Conservation (phyloP, 1,140 invertebrate genomes). For the Elymnias hypermnestra region DNA sequence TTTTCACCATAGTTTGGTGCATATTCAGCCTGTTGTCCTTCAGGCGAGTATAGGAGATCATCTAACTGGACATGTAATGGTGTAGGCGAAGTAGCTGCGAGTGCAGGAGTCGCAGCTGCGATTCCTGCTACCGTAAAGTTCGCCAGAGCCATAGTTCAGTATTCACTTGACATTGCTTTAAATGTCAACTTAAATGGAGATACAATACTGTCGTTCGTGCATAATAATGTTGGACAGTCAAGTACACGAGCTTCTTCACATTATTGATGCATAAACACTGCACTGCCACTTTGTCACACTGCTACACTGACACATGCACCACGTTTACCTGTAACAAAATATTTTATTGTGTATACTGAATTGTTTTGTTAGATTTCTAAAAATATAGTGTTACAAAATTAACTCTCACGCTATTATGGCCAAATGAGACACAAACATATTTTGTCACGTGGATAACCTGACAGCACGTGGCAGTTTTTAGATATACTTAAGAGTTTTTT, state of each 20-base stretch:
- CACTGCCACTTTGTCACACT: conserved; percentile 40
- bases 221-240: conserved; percentile 46
- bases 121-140: conserved; percentile 53
- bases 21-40: conserved; percentile 44
- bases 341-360: background rate
- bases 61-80: conserved; percentile 51
- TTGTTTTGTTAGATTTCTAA: too few species aligned
- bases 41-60: conserved; percentile 60
- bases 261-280: conserved; percentile 36
- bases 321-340: conserved; percentile 26
- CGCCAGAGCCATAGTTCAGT: conserved; percentile 57
- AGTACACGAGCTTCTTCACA: conserved; percentile 39
- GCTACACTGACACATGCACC: conserved; percentile 14
- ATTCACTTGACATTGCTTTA: conserved; percentile 43
- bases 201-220: conserved; percentile 39
- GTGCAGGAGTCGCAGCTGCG: conserved; percentile 41
- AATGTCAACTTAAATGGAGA: conserved; percentile 53
- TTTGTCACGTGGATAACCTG: too few species aligned
- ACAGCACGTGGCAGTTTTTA: too few species aligned
- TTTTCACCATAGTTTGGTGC: conserved; percentile 37
- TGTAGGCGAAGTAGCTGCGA: conserved; percentile 36
- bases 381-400: too few species aligned
- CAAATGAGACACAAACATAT: too few species aligned
- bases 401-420: too few species aligned
- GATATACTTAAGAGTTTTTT: too few species aligned